These are phyloP conservation scores for Coenonympha arcania DNA, from an alignment of 2,888 invertebrate genomes.

Conservation along the genomic window DNA sequence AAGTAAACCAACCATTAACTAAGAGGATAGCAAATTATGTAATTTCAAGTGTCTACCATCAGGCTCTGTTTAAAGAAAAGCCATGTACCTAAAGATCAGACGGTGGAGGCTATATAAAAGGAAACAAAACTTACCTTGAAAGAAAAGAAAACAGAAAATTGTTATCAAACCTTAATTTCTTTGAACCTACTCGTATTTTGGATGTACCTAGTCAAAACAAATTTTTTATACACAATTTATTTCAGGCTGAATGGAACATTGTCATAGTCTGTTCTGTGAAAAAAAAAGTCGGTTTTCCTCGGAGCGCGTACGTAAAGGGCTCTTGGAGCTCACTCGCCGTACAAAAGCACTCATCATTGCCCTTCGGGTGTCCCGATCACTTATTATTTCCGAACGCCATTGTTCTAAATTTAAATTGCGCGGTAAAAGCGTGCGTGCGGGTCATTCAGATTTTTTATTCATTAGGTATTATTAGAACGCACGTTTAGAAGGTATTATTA, in stretches of 20 bases:
- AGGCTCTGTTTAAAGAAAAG: no score
- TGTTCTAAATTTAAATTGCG: conserved; percentile 42
- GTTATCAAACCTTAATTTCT: no score
- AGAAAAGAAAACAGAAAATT: no score
- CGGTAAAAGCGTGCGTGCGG: conserved; percentile 33
- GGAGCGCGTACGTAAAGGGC: conserved; percentile 45
- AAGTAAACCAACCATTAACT: no score
- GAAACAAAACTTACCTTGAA: no score
- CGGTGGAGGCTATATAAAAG: no score
- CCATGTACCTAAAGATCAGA: no score
- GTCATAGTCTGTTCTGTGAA: conserved; percentile 10
- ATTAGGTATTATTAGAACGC: conserved; percentile 16
- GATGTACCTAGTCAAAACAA: no score
- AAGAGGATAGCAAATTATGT: no score
- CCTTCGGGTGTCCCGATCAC: conserved; percentile 46
- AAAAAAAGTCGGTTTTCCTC: conserved; percentile 31
- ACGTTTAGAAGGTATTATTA: no score
- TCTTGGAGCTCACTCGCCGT: conserved; percentile 40
- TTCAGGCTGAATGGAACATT: conserved; percentile 12
- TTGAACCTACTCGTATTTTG: no score
- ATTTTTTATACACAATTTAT: conserved; percentile 12
- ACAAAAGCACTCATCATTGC: conserved; percentile 48
- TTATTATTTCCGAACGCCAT: conserved; percentile 49
- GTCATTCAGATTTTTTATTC: conserved; percentile 26
- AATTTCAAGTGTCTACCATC: no score